A percentile compares a stretch with the other conserved stretches of the same genome.
These are phyloP conservation scores for Amniataba percoides DNA, from an alignment of 2,797 vertebrate species.

Conservation along the genomic window DNA sequence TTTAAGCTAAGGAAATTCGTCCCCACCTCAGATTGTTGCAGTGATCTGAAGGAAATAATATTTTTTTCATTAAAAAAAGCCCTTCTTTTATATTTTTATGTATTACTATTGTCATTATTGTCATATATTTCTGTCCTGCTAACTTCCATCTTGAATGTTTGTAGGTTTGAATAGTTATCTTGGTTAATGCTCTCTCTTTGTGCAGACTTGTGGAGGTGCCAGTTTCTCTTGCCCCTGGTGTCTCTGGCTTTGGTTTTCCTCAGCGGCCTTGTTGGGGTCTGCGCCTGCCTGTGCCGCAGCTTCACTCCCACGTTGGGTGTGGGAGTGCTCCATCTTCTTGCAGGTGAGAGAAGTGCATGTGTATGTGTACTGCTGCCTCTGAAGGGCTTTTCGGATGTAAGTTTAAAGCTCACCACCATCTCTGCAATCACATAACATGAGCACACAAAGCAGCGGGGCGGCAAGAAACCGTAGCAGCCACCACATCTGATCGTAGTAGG, in stretches of 20 bases:
- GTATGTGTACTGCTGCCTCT: neutral
- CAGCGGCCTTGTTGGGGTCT: slow-evolving; percentile 92
- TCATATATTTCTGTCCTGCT: neutral
- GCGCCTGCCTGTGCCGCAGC: slow-evolving; percentile 94
- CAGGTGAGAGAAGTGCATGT: slow-evolving; percentile 83
- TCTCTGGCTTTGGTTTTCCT: slow-evolving; percentile 94
- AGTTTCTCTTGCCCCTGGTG: slow-evolving; percentile 94
- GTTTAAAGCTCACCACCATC: neutral
- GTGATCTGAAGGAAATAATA: too few species aligned
- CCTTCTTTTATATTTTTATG: too few species aligned
- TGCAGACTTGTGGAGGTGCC: slow-evolving; percentile 93
- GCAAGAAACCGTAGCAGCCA: neutral
- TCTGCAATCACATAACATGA: neutral
- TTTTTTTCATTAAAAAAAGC: too few species aligned
- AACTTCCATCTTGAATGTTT: neutral
- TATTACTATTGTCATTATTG: too few species aligned
- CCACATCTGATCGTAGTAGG: neutral
- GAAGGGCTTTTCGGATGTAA: neutral
- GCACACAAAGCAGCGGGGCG: neutral
- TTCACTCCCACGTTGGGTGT: slow-evolving; percentile 93
- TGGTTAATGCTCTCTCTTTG: neutral
- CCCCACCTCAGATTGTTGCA: neutral
- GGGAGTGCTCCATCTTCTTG: slow-evolving; percentile 93
- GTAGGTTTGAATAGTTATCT: neutral
- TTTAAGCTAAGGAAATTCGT: neutral